phyloP scores from a whole-genome alignment of 2,797 vertebrate species.

The Cichlasoma orientale region DNA sequence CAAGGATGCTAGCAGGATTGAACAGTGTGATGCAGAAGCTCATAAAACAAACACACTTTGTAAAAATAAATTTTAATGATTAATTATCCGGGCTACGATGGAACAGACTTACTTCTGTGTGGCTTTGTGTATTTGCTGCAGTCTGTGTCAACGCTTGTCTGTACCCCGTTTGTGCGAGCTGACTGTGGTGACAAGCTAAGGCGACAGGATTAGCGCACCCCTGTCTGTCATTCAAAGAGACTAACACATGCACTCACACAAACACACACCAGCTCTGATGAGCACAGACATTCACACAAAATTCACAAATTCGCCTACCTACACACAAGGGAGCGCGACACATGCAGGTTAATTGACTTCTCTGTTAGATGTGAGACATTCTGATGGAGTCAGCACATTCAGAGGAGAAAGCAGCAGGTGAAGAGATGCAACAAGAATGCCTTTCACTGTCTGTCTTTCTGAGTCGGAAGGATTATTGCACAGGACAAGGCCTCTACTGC shows the following conservation, averaged over 20 bases:
- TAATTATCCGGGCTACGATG: slow-evolving; percentile 34
- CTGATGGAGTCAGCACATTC: slow-evolving; percentile 66
- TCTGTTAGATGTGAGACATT: slow-evolving; percentile 49
- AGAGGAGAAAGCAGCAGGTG: slow-evolving; percentile 41
- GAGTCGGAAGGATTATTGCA: slow-evolving; percentile 65
- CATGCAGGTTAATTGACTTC: slow-evolving; percentile 70
- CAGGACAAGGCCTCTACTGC: slow-evolving; percentile 45
- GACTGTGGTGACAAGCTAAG: slow-evolving; percentile 29
- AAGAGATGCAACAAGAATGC: slow-evolving; percentile 32
- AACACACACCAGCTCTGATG: neutral
- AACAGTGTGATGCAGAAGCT: neutral
- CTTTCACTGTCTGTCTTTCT: slow-evolving; percentile 2
- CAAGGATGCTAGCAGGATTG: neutral
- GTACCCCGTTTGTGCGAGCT: slow-evolving; percentile 22
- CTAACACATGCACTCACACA: neutral
- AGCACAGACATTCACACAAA: neutral
- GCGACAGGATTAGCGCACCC: slow-evolving; percentile 36
- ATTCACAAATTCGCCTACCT: neutral
- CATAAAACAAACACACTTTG: slow-evolving; percentile 21
- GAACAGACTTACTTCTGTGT: slow-evolving; percentile 27
- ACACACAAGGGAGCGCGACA: slow-evolving; percentile 33
- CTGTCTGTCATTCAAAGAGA: slow-evolving; percentile 38
- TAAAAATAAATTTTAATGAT: slow-evolving; percentile 43
- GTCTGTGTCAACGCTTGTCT: slow-evolving; percentile 22
- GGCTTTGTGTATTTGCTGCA: slow-evolving; percentile 22